Conservation (phyloP, 2,797 vertebrate genomes). For the Myoxocephalus aenaeus region DNA sequence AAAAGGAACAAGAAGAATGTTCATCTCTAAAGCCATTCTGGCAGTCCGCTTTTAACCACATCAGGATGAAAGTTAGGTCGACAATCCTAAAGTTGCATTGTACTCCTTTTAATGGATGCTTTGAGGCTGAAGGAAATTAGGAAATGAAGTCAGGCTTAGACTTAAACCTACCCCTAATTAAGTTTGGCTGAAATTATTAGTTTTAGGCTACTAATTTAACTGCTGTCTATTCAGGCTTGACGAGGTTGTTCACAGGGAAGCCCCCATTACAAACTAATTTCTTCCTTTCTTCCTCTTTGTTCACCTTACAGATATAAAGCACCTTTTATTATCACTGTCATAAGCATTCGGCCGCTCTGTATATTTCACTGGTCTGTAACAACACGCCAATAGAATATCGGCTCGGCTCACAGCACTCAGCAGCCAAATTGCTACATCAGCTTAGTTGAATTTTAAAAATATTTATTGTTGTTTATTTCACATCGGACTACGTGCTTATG, state of each 20-base stretch:
- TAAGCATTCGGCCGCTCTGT: not conserved
- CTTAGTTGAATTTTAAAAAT: constrained; percentile 76
- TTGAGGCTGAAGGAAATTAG: constrained; percentile 38
- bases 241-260: not conserved
- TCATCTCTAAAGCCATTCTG: constrained; percentile 1
- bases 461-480: constrained; percentile 81
- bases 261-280: not conserved
- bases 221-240: not conserved
- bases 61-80: not conserved
- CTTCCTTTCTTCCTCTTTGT: constrained; percentile 7
- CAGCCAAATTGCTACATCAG: constrained; percentile 62
- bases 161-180: constrained; percentile 43
- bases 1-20: constrained; percentile 21
- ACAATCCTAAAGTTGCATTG: constrained; percentile 5
- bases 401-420: constrained; percentile 39
- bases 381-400: constrained; percentile 48
- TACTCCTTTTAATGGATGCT: constrained; percentile 23
- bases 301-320: constrained; percentile 15
- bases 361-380: constrained; percentile 48
- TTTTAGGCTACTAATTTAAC: constrained; percentile 33
- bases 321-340: constrained; percentile 8
- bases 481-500: constrained; percentile 73
- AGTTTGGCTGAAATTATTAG: constrained; percentile 38
- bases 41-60: not conserved
- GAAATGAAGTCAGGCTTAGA: constrained; percentile 12